Percentiles rank a stretch among this genome's conserved stretches.
Conservation (phyloP, 2,888 invertebrate genomes). For the Heteromurus nitidus region DNA sequence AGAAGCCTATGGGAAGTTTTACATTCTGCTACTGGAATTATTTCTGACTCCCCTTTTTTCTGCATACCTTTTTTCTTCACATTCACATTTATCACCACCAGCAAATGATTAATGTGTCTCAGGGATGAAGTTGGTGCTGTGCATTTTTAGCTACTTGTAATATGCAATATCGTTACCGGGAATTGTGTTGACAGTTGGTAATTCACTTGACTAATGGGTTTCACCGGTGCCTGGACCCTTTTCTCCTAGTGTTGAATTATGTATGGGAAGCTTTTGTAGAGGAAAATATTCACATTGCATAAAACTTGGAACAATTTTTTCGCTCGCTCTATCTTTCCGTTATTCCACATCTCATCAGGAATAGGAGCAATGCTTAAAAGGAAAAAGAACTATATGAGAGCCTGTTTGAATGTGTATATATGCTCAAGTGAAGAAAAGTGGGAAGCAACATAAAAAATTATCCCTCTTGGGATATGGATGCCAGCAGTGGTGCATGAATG, state of each 20-base stretch:
- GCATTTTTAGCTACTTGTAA: constrained; percentile 1
- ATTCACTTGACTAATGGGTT: constrained; percentile 66
- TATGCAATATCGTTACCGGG: constrained; percentile 21
- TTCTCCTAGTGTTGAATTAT: constrained; percentile 34
- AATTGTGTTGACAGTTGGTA: constrained; percentile 65
- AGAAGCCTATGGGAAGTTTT: neutral
- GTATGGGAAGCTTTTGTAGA: constrained; percentile 6
- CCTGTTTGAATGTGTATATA: neutral
- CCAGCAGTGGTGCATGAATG: constrained; percentile 30
- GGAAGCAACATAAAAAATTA: constrained; percentile 27
- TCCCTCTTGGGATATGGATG: constrained; percentile 49
- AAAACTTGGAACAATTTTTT: neutral
- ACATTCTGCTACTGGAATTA: constrained; percentile 55
- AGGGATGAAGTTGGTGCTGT: constrained; percentile 48
- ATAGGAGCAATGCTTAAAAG: neutral
- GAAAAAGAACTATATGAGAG: too few relatives aligned
- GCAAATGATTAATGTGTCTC: constrained; percentile 65
- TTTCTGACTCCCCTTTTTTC: constrained; percentile 21
- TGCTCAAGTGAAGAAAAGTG: neutral
- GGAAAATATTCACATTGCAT: too few relatives aligned
- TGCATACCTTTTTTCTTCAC: constrained; percentile 44
- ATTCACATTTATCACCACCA: constrained; percentile 58
- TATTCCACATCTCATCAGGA: constrained; percentile 26
- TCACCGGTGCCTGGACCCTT: constrained; percentile 60
- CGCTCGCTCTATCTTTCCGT: constrained; percentile 26